A percentile compares a stretch with the other conserved stretches of the same genome.
These are phyloP conservation scores for Melanerpes formicivorus DNA, from an alignment of 2,113 vertebrate species.

Conservation along the genomic window DNA sequence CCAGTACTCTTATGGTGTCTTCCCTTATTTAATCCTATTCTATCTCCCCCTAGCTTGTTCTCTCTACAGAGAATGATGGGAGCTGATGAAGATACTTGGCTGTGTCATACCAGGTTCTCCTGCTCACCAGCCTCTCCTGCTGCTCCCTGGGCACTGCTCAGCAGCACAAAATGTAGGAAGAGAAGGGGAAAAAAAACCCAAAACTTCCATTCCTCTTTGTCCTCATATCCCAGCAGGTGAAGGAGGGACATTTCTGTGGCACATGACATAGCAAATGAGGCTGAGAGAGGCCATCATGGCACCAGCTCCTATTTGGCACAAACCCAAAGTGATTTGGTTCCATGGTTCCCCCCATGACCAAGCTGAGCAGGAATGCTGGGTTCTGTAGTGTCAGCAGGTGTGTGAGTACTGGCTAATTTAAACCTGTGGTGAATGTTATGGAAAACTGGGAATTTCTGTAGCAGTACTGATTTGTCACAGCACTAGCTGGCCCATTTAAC, in stretches of 20 bases:
- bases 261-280: background rate
- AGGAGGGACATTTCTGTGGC: background rate
- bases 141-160: background rate
- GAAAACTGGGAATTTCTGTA: background rate
- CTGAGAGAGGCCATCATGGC: background rate
- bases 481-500: background rate
- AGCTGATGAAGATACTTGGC: background rate
- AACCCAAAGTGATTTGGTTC: background rate
- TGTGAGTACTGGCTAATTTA: background rate
- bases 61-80: background rate
- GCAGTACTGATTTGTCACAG: background rate
- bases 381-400: background rate
- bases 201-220: background rate
- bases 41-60: too few species aligned
- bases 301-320: background rate
- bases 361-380: background rate
- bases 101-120: background rate
- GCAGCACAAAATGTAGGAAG: background rate
- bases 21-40: too few species aligned
- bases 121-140: background rate
- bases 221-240: background rate
- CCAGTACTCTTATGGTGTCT: too few species aligned
- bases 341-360: background rate
- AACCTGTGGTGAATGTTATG: background rate
- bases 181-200: background rate